These are phyloP conservation scores for Leptosomus discolor DNA, from an alignment of 2,113 vertebrate species.

Conservation along the genomic window DNA sequence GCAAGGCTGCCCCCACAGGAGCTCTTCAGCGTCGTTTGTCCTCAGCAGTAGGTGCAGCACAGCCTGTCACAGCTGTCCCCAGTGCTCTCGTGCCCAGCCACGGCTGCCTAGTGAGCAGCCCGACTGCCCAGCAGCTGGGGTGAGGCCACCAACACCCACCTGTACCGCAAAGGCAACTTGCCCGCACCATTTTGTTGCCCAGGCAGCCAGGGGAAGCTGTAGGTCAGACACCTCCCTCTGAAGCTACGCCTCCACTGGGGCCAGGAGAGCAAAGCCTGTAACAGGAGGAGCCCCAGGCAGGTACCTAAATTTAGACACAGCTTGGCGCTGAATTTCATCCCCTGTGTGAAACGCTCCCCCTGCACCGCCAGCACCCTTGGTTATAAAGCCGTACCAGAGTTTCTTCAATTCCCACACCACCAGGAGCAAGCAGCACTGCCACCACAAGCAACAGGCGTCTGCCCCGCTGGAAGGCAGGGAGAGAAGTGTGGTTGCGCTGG, in stretches of 20 bases:
- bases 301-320: not conserved
- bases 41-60: not conserved
- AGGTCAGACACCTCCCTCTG: fast-evolving
- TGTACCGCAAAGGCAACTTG: not conserved
- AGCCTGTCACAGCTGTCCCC: not conserved
- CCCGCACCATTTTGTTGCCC: not conserved
- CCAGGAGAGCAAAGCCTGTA: not conserved
- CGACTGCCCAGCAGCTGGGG: too few species aligned
- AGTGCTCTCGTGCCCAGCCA: fast-evolving
- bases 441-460: fast-evolving
- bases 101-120: not conserved
- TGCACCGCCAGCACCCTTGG: fast-evolving
- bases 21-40: not conserved
- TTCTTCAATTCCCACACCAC: fast-evolving
- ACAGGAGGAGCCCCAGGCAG: not conserved
- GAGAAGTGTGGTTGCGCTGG: fast-evolving
- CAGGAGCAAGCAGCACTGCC: not conserved
- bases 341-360: fast-evolving
- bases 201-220: fast-evolving
- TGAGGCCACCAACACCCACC: not conserved
- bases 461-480: not conserved
- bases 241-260: fast-evolving
- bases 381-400: fast-evolving
- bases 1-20: fast-evolving
- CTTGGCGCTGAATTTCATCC: not conserved